phyloP scores from a whole-genome alignment of 2,888 invertebrate genomes.

The Pseudococcus viburni region DNA sequence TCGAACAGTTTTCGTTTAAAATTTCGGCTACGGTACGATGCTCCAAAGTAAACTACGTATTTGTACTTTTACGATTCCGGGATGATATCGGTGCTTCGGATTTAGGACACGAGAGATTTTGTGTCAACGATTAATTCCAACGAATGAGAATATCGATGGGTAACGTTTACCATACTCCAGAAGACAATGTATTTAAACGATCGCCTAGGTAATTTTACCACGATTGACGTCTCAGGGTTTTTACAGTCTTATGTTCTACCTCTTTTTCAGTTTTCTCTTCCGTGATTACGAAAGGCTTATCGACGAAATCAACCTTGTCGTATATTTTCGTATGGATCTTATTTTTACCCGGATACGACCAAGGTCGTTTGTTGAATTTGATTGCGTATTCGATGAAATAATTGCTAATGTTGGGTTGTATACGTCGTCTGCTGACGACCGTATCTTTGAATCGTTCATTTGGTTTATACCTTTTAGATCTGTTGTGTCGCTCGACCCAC shows the following conservation, averaged over 20 bases:
- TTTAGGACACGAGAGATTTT: not conserved
- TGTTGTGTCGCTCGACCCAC: not conserved
- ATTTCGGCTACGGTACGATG: not conserved
- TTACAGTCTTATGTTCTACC: not conserved
- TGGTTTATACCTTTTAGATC: not conserved
- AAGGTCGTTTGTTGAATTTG: conserved; percentile 43
- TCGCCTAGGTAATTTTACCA: not conserved
- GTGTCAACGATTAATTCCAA: not conserved
- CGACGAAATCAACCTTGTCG: conserved; percentile 50
- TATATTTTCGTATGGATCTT: conserved; percentile 34
- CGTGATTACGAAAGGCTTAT: conserved; percentile 27
- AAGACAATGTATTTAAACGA: not conserved
- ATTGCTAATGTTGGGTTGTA: not conserved
- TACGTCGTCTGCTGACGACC: not conserved
- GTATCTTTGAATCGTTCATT: conserved; percentile 33
- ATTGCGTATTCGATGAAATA: conserved; percentile 47
- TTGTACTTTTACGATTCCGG: not conserved
- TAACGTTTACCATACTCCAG: not conserved
- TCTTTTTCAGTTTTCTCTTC: conserved; percentile 55
- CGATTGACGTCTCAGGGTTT: not conserved
- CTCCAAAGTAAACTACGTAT: not conserved
- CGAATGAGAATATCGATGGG: not conserved
- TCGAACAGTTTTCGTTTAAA: not conserved
- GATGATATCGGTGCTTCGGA: not conserved
- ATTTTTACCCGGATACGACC: conserved; percentile 42